These are phyloP conservation scores for Lasioglossum pauxillum DNA, from an alignment of 2,888 invertebrate genomes.

Conservation along the genomic window DNA sequence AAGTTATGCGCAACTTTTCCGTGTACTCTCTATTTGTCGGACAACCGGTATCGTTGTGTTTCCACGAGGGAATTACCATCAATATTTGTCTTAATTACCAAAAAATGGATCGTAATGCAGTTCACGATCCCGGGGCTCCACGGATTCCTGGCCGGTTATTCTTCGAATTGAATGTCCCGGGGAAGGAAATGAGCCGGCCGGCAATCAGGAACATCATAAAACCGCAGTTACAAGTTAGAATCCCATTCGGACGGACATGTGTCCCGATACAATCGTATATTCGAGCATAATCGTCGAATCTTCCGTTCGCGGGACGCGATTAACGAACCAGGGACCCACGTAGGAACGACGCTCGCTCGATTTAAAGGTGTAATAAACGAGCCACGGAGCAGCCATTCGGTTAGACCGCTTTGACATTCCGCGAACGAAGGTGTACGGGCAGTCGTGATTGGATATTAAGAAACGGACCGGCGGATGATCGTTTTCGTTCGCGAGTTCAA, in stretches of 20 bases:
- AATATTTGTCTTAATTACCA: slow-evolving; percentile 33
- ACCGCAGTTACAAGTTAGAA: slow-evolving; percentile 61
- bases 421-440: slow-evolving; percentile 50
- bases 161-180: background rate
- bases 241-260: slow-evolving; percentile 45
- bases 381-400: slow-evolving; percentile 47
- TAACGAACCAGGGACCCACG: slow-evolving; percentile 50
- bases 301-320: slow-evolving; percentile 41
- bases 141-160: slow-evolving; percentile 6
- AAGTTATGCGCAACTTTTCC: background rate
- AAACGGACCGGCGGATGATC: slow-evolving; percentile 37
- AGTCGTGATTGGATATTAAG: slow-evolving; percentile 55
- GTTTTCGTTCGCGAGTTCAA: slow-evolving; percentile 50
- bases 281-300: slow-evolving; percentile 55
- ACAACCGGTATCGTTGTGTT: background rate
- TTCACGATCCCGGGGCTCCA: background rate
- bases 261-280: slow-evolving; percentile 57
- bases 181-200: slow-evolving; percentile 23
- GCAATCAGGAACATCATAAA: slow-evolving; percentile 51
- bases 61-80: background rate
- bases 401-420: slow-evolving; percentile 54
- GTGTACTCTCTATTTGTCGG: background rate
- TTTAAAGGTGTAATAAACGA: slow-evolving; percentile 64
- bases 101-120: slow-evolving; percentile 29
- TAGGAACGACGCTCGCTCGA: slow-evolving; percentile 28